phyloP scores from a whole-genome alignment of 2,113 vertebrate species.

The Hippopotamus amphibius region DNA sequence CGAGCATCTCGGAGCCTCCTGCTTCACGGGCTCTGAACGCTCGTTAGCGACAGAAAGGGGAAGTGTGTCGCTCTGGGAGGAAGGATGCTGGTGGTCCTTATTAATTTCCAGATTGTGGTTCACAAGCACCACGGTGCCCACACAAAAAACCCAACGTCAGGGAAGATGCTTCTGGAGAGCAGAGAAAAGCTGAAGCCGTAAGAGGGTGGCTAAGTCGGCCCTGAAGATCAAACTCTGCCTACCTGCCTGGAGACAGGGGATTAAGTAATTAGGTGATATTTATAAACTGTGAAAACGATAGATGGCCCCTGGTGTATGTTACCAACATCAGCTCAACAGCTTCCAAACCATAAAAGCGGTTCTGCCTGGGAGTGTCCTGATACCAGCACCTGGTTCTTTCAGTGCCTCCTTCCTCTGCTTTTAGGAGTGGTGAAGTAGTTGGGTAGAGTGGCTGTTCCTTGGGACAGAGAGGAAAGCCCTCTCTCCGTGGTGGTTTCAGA shows the following conservation, averaged over 20 bases:
- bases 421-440: rapidly evolving
- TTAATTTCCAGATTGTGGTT: slow-evolving; percentile 3
- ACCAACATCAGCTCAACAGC: neutral
- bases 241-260: slow-evolving; percentile 15
- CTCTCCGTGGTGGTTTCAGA: neutral
- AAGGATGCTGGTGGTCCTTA: neutral
- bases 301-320: neutral
- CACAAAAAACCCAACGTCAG: slow-evolving; percentile 4
- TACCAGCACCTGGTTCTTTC: rapidly evolving
- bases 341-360: neutral
- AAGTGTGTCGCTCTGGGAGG: neutral
- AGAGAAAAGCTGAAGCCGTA: slow-evolving; percentile 26
- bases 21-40: neutral
- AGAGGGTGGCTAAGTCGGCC: neutral
- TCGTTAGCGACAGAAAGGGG: neutral
- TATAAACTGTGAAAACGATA: neutral
- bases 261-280: slow-evolving; percentile 33
- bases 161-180: neutral
- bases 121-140: neutral
- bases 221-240: slow-evolving; percentile 24
- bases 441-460: rapidly evolving
- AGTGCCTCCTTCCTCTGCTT: neutral
- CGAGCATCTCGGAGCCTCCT: rapidly evolving
- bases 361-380: neutral
- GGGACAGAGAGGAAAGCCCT: neutral